phyloP scores from a whole-genome alignment of 1,140 invertebrate species.

The Sinonovacula constricta region DNA sequence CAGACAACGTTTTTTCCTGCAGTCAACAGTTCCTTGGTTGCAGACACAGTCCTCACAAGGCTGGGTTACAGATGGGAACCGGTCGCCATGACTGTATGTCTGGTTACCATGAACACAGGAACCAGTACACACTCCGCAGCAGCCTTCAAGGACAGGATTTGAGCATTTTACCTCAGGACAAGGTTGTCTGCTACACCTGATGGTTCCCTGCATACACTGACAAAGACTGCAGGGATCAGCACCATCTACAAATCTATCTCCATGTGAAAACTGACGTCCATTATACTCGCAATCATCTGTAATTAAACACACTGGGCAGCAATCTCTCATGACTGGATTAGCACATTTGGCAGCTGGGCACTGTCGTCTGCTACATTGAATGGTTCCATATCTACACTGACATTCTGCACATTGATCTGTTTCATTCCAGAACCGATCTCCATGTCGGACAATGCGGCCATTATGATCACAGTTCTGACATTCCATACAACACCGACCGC shows the following conservation, averaged over 20 bases:
- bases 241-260: background rate
- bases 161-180: background rate
- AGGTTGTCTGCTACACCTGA: background rate
- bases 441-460: too few species aligned
- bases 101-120: background rate
- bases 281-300: background rate
- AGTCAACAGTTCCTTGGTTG: background rate
- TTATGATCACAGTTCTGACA: too few species aligned
- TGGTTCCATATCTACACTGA: background rate
- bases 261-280: background rate
- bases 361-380: background rate
- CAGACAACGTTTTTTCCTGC: background rate
- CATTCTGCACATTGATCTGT: background rate
- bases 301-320: background rate
- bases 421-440: background rate
- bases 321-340: background rate
- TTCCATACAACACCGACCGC: too few species aligned
- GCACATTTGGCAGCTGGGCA: background rate
- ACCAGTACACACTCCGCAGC: background rate
- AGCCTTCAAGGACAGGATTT: background rate
- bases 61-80: background rate
- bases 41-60: background rate
- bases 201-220: background rate
- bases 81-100: background rate
- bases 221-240: background rate